Percentiles rank a stretch among this genome's conserved stretches.
These are phyloP conservation scores for Eledona agricola DNA, from an alignment of 2,888 invertebrate genomes.

Conservation along the genomic window DNA sequence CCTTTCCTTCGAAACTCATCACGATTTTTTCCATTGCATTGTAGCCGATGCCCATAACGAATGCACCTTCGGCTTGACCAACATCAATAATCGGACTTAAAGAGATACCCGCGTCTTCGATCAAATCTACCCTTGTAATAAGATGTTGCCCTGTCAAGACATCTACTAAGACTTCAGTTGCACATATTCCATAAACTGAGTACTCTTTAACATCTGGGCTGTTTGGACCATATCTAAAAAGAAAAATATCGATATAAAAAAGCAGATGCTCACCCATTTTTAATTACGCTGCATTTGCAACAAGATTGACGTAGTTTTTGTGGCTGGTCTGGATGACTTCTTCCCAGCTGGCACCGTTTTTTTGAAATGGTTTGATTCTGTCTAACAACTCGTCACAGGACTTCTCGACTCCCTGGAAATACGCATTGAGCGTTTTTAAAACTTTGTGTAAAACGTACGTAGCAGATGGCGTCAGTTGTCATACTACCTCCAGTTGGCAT, in stretches of 20 bases:
- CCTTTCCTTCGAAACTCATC: slow-evolving; percentile 70
- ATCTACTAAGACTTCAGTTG: slow-evolving; percentile 79
- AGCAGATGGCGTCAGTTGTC: slow-evolving; percentile 74
- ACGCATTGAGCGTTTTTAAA: not conserved
- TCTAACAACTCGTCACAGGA: slow-evolving; percentile 72
- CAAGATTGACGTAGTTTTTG: slow-evolving; percentile 67
- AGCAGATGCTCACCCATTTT: not conserved
- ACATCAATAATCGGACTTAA: slow-evolving; percentile 77
- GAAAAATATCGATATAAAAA: not conserved
- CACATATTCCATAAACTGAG: slow-evolving; percentile 70
- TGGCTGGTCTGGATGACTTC: slow-evolving; percentile 63
- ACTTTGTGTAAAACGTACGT: slow-evolving; percentile 47
- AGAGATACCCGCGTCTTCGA: slow-evolving; percentile 80
- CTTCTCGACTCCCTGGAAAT: slow-evolving; percentile 64
- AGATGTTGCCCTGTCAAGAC: slow-evolving; percentile 80
- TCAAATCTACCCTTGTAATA: slow-evolving; percentile 72
- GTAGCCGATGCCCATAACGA: slow-evolving; percentile 70
- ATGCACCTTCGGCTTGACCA: slow-evolving; percentile 84
- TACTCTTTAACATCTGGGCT: slow-evolving; percentile 67
- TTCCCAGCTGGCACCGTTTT: slow-evolving; percentile 66
- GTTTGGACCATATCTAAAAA: slow-evolving; percentile 42
- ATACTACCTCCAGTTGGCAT: slow-evolving; percentile 75
- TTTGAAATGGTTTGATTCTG: slow-evolving; percentile 67
- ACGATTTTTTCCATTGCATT: slow-evolving; percentile 75
- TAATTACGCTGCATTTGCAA: slow-evolving; percentile 67